A percentile compares a stretch with the other conserved stretches of the same genome.
Conservation (phyloP, 2,113 vertebrate species). For the Serilophus lunatus region DNA sequence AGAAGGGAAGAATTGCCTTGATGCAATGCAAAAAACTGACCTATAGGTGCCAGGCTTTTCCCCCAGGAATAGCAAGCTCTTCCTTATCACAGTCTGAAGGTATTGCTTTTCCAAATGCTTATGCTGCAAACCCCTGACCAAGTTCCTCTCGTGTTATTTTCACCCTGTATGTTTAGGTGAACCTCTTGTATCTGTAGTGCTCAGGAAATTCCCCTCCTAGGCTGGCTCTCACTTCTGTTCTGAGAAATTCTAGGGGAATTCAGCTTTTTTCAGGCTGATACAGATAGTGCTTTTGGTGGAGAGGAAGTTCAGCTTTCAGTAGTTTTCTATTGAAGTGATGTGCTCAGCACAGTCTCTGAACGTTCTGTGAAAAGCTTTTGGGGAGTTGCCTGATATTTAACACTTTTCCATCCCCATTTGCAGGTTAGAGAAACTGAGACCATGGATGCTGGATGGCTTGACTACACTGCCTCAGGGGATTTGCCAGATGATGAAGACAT, state of each 20-base stretch:
- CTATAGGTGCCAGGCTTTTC: not conserved
- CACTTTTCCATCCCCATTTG: not conserved
- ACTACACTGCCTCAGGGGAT: conserved; percentile 62
- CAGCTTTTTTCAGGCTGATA: not conserved
- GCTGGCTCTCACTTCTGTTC: not conserved
- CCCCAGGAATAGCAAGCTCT: not conserved
- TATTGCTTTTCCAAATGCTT: not conserved
- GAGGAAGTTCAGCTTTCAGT: not conserved
- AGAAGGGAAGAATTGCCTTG: not conserved
- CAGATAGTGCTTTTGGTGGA: not conserved
- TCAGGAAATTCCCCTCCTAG: conserved; percentile 29
- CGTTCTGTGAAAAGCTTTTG: not conserved
- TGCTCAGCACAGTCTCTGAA: not conserved
- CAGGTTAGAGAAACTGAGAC: conserved; percentile 78
- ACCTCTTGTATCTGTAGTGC: not conserved
- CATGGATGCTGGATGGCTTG: conserved; percentile 65
- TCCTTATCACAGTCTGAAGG: not conserved
- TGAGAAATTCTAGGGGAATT: conserved; percentile 37
- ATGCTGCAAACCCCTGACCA: not conserved
- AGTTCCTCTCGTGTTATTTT: not conserved
- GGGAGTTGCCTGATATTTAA: not conserved
- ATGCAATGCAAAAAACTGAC: not conserved
- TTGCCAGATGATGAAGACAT: conserved; percentile 74
- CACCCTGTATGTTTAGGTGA: not conserved
- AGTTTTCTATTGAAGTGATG: not conserved